These are phyloP conservation scores for Limenitis camilla DNA, from an alignment of 2,888 invertebrate genomes.

Conservation along the genomic window DNA sequence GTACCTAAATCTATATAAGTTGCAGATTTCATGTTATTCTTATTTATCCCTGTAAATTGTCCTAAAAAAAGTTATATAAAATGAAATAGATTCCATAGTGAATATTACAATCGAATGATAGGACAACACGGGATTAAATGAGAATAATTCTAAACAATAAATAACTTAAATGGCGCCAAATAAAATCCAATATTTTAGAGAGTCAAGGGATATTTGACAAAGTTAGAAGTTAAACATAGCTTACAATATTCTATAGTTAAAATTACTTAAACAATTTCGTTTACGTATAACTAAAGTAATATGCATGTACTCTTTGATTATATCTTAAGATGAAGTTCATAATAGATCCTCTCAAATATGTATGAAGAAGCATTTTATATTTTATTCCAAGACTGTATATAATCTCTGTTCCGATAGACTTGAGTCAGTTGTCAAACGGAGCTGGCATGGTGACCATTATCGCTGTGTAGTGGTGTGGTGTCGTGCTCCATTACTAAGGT, in stretches of 20 bases:
- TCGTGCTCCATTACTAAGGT: too few species aligned
- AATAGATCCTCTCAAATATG: too few species aligned
- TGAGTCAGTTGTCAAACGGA: too few species aligned
- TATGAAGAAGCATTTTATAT: too few species aligned
- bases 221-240: conserved; percentile 3
- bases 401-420: too few species aligned
- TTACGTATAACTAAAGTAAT: too few species aligned
- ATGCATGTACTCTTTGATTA: too few species aligned
- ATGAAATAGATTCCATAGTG: background rate
- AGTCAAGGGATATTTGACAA: conserved; percentile 3
- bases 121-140: conserved; percentile 4
- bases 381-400: too few species aligned
- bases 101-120: background rate
- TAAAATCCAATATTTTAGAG: background rate
- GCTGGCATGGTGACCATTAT: too few species aligned
- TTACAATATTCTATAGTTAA: conserved; percentile 4
- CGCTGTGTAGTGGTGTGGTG: too few species aligned
- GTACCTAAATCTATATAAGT: too few species aligned
- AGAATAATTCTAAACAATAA: conserved; percentile 6
- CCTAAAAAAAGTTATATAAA: background rate
- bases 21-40: conserved; percentile 1
- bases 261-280: conserved; percentile 46
- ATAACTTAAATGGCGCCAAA: conserved; percentile 1
- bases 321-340: too few species aligned
- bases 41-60: conserved; percentile 6